These are phyloP conservation scores for Apus apus DNA, from an alignment of 2,113 vertebrate genomes.

Conservation along the genomic window DNA sequence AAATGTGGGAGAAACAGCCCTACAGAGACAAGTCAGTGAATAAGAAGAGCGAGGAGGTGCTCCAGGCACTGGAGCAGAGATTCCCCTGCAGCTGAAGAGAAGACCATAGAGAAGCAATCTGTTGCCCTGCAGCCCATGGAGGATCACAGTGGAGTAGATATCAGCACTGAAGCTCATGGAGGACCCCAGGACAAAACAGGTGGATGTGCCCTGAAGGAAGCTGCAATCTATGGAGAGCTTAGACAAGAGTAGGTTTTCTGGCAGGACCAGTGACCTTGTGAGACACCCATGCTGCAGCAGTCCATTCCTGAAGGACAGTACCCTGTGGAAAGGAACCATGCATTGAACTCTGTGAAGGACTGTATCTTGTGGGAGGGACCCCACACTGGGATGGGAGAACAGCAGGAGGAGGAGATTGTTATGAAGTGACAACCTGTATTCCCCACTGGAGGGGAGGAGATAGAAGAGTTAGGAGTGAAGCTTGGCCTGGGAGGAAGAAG, in stretches of 20 bases:
- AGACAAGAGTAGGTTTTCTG: background rate
- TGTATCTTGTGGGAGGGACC: background rate
- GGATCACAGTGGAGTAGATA: background rate
- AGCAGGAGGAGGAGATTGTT: background rate
- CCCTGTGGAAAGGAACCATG: background rate
- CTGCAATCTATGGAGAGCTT: background rate
- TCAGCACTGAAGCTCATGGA: background rate
- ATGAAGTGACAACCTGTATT: background rate
- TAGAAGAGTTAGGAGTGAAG: background rate
- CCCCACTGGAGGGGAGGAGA: accelerated
- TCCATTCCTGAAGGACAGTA: background rate
- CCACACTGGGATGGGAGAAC: background rate
- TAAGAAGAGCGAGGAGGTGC: background rate
- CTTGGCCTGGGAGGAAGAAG: background rate
- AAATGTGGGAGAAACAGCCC: background rate
- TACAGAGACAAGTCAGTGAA: background rate
- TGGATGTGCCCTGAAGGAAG: background rate
- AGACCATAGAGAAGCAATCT: background rate
- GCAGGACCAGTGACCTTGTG: background rate
- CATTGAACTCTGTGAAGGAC: background rate
- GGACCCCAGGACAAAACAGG: accelerated
- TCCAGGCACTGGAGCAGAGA: background rate
- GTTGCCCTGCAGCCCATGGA: background rate
- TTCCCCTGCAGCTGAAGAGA: background rate
- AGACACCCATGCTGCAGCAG: background rate